Base-by-base conservation (phyloP, 1,140 invertebrate genomes). In the Diachasmimorpha longicaudata region DNA sequence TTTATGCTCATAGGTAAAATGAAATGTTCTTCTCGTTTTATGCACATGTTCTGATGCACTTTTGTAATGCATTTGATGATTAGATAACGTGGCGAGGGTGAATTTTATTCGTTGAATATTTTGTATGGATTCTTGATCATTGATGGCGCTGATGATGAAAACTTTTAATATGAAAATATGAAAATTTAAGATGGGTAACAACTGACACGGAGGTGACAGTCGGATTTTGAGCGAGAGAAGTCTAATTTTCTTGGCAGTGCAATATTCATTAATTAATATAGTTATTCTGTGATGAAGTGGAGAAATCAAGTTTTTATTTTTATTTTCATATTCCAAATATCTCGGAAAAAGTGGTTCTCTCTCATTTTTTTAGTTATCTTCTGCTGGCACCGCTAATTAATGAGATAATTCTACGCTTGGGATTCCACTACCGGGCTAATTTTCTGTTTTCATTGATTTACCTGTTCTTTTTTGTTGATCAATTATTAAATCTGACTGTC, bases 181-280 rank as follows among this genome's bases (percentile, higher is more conserved):
- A 44, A 42, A 70, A 42, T 10, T 19, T 9, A 10, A 23, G 6
- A 69, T 42, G 37, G 2, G 19, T 44, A 13, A 44, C 2, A 48
- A 46, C 39, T 39, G 67, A 69, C 46, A 19, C 0, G 19, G 8
- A 70, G 42, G 13, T 10, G 37, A 70, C 44, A 37, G 44, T 36
- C 23, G 31, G 44, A 58, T 25, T 72, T 25, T n/a, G n/a, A 8
- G 31, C 25, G n/a, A 39, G 21, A 23, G 5, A 68, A 69, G 16
- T 39, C 63, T 44, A 19, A 48, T n/a, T n/a, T 39, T 72, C 71
- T 77, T 77, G 75, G 70, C 75, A 72, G 21, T 72, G 39, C 31
- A 36, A 67, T 66, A 55, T 67, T 58, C 58, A 52, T 75, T 70
- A 10, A 58, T 70, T 48, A 44, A 63, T 36, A 67, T 67, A 36